Conservation (phyloP, 2,888 invertebrate genomes). For the Cepaea hortensis region DNA sequence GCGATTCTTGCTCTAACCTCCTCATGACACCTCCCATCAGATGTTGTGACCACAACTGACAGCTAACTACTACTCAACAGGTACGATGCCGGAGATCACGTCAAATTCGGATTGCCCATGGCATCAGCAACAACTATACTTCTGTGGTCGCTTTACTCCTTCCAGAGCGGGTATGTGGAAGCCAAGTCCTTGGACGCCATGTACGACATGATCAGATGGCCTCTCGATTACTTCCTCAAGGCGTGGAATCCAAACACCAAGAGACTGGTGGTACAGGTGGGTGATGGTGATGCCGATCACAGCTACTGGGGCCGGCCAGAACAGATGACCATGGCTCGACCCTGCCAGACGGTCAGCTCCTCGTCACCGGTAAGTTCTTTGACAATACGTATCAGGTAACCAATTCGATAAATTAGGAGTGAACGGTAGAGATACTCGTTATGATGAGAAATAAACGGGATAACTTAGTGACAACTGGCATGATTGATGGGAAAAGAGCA, state of each 20-base stretch:
- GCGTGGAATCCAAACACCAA: conserved; percentile 43
- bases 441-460: no score
- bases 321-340: conserved; percentile 79
- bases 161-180: conserved; percentile 57
- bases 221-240: conserved; percentile 81
- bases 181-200: conserved; percentile 59
- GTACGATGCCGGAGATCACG: conserved; percentile 61
- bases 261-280: conserved; percentile 42
- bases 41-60: no score
- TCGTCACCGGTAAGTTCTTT: conserved; percentile 79
- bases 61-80: not conserved
- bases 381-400: no score
- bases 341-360: conserved; percentile 71
- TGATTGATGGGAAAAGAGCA: no score
- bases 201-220: conserved; percentile 78
- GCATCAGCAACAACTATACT: conserved; percentile 56
- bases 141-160: conserved; percentile 56
- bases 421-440: no score
- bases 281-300: conserved; percentile 79
- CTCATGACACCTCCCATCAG: no score
- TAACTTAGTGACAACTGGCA: no score
- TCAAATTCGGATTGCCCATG: conserved; percentile 64
- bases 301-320: conserved; percentile 82
- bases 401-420: no score
- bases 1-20: no score